Percentiles rank a stretch among this genome's conserved stretches.
Evolutionary conservation across 2,113 vertebrate species (phyloP).

Genomic region (Leucopsar rothschildi): DNA sequence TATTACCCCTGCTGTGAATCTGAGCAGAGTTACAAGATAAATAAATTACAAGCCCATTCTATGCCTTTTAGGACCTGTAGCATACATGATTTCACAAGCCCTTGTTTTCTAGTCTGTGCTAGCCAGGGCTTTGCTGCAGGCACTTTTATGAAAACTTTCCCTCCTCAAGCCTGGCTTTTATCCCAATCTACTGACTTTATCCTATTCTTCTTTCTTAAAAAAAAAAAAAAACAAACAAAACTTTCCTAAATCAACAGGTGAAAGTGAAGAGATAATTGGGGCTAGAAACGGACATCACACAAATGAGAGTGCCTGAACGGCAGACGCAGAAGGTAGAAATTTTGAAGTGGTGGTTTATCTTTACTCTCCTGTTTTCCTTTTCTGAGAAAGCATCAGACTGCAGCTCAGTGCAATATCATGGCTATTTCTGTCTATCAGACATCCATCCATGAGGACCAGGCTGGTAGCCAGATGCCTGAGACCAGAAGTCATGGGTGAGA

Average conservation of each 20-base stretch:
- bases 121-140: neutral
- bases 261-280: neutral
- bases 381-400: neutral
- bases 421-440: neutral
- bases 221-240: neutral
- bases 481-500: neutral
- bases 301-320: neutral
- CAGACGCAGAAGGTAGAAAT: neutral
- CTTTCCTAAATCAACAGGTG: neutral
- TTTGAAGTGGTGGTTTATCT: neutral
- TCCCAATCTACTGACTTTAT: neutral
- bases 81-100: neutral
- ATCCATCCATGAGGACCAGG: neutral
- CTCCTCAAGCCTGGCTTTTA: neutral
- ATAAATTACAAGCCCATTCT: neutral
- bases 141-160: neutral
- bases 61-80: neutral
- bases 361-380: neutral
- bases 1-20: conserved; percentile 79
- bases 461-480: neutral
- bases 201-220: neutral
- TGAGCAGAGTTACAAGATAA: neutral
- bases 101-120: neutral
- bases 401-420: neutral
- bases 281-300: neutral